Percentiles rank a stretch among this genome's conserved stretches.
phyloP scores from a whole-genome alignment of 2,113 vertebrate species.

The Xiphophorus maculatus region DNA sequence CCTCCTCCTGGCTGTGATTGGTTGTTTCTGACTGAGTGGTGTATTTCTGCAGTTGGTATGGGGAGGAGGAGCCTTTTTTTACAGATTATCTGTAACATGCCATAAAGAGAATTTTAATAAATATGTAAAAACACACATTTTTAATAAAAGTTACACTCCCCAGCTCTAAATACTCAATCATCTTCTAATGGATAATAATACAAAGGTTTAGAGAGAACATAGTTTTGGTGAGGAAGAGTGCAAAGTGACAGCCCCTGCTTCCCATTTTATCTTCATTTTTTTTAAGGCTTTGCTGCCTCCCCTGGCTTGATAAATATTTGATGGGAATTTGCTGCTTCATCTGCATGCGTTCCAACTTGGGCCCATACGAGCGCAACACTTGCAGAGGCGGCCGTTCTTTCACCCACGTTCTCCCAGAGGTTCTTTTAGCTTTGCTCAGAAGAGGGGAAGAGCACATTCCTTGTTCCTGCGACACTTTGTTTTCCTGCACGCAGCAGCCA shows the following conservation, averaged over 20 bases:
- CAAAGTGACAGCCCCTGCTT: constrained; percentile 45
- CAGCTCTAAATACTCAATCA: not conserved
- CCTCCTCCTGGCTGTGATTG: too few species aligned
- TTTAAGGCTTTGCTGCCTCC: constrained; percentile 60
- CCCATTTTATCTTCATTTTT: constrained; percentile 46
- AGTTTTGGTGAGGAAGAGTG: constrained; percentile 15
- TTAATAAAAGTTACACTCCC: too few species aligned
- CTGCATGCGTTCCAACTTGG: constrained; percentile 69
- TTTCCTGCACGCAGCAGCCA: not conserved
- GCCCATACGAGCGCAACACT: constrained; percentile 32
- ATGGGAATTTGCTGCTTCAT: constrained; percentile 72
- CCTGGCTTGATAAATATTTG: constrained; percentile 74
- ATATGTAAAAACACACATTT: too few species aligned
- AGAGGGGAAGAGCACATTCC: constrained; percentile 2
- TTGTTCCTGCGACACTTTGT: constrained; percentile 2
- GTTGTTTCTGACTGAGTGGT: too few species aligned
- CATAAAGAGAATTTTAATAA: too few species aligned
- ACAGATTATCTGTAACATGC: too few species aligned
- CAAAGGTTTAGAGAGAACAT: constrained; percentile 1
- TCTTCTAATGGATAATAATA: not conserved
- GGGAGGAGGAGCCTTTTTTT: too few species aligned
- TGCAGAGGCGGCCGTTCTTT: constrained; percentile 28
- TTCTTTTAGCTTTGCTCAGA: constrained; percentile 38
- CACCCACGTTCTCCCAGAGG: constrained; percentile 47
- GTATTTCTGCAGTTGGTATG: too few species aligned